phyloP scores from a whole-genome alignment of 2,888 invertebrate species.

The Scaptomyza parva region DNA sequence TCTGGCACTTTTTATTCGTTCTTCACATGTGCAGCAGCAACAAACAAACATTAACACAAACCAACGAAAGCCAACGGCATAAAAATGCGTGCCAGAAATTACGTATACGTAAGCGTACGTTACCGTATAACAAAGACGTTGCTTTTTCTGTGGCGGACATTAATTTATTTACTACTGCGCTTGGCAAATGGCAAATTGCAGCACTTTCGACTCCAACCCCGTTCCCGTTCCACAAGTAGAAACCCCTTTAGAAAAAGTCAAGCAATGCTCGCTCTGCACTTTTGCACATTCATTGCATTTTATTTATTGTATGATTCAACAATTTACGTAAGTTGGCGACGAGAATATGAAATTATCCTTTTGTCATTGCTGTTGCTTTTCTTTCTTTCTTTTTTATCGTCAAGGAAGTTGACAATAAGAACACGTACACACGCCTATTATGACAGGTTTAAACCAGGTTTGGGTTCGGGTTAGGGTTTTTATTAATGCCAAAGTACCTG shows the following conservation, averaged over 20 bases:
- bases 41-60: not conserved
- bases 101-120: conserved; percentile 30
- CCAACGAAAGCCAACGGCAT: conserved; percentile 17
- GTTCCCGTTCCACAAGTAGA: not conserved
- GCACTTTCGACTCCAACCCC: not conserved
- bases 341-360: conserved; percentile 72
- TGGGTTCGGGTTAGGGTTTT: no score
- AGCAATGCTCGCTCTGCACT: conserved; percentile 64
- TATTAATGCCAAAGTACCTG: not conserved
- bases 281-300: conserved; percentile 69
- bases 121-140: conserved; percentile 67
- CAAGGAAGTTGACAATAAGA: conserved; percentile 59
- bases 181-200: conserved; percentile 54
- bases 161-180: conserved; percentile 70
- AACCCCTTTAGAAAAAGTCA: conserved; percentile 33
- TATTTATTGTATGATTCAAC: conserved; percentile 73
- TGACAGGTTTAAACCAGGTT: conserved; percentile 3
- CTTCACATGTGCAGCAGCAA: conserved; percentile 32
- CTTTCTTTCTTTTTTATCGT: not conserved
- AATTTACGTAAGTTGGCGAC: conserved; percentile 70
- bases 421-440: conserved; percentile 60
- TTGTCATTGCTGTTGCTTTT: conserved; percentile 27
- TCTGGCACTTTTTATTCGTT: conserved; percentile 48
- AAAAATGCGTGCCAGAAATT: conserved; percentile 42
- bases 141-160: conserved; percentile 60